These are phyloP conservation scores for Vimba vimba DNA, from an alignment of 2,113 vertebrate species.

Conservation along the genomic window DNA sequence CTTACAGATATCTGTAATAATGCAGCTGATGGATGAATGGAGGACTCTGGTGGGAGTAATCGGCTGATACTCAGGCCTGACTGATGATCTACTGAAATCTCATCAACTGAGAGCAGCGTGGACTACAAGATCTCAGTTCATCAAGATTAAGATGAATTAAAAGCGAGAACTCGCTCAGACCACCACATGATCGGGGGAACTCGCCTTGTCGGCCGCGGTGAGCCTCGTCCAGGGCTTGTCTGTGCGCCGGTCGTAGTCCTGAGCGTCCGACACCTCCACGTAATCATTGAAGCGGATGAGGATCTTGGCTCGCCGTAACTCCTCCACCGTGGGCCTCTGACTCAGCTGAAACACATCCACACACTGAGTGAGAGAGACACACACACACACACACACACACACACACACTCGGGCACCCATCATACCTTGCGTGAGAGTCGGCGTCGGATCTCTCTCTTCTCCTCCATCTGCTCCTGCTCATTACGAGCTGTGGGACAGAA, in stretches of 20 bases:
- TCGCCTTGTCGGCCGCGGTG: slow-evolving; percentile 96
- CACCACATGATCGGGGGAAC: slow-evolving; percentile 1
- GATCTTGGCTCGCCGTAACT: slow-evolving; percentile 94
- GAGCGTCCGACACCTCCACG: slow-evolving; percentile 94
- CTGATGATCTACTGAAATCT: too few relatives aligned
- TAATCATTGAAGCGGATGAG: slow-evolving; percentile 98
- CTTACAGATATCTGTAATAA: too few relatives aligned
- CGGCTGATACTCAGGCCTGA: too few relatives aligned
- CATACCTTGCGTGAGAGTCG: slow-evolving; percentile 93
- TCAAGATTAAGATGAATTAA: neutral
- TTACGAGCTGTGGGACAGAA: slow-evolving; percentile 83
- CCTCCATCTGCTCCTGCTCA: slow-evolving; percentile 97
- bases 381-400: neutral
- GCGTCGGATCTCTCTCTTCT: slow-evolving; percentile 96
- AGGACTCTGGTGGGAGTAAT: too few relatives aligned
- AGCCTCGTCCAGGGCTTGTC: slow-evolving; percentile 99
- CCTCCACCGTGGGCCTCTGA: slow-evolving; percentile 96
- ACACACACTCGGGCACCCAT: neutral
- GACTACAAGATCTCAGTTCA: neutral
- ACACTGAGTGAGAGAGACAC: neutral
- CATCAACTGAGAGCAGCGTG: too few relatives aligned
- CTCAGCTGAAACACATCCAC: slow-evolving; percentile 81
- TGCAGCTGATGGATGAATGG: too few relatives aligned
- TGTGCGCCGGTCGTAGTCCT: slow-evolving; percentile 94
- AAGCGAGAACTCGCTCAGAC: too few relatives aligned